phyloP scores from a whole-genome alignment of 2,797 vertebrate species.

The Phyllotis vaccarum region DNA sequence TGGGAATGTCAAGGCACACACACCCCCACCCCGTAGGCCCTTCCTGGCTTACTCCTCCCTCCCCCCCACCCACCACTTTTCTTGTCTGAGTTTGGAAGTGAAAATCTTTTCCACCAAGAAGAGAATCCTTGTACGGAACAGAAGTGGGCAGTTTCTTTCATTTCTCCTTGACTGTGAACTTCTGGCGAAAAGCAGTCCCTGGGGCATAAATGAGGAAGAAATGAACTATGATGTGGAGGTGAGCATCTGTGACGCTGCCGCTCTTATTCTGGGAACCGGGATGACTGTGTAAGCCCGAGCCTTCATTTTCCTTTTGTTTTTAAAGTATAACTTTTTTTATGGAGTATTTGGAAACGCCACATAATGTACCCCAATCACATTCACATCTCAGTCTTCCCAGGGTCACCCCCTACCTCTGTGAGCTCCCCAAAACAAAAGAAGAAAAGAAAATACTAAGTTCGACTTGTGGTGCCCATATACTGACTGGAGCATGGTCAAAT shows the following conservation, averaged over 20 bases:
- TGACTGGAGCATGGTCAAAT: not conserved
- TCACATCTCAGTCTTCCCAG: not conserved
- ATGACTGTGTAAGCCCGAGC: not conserved
- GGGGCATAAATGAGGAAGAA: not conserved
- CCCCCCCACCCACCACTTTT: too few species aligned
- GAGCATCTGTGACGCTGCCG: not conserved
- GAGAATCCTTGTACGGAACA: not conserved
- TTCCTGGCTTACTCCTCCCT: not conserved
- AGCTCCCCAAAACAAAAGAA: not conserved
- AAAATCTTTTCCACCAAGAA: not conserved
- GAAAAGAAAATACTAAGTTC: not conserved
- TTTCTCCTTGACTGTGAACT: not conserved
- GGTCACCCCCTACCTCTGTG: not conserved
- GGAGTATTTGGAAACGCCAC: not conserved
- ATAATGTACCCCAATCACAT: not conserved
- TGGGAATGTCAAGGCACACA: too few species aligned
- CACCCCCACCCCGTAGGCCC: too few species aligned
- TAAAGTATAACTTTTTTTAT: not conserved
- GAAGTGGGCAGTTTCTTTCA: not conserved
- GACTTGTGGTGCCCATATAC: not conserved
- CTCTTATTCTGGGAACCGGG: not conserved
- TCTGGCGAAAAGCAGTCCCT: not conserved
- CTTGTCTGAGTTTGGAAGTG: not conserved
- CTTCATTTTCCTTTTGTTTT: not conserved
- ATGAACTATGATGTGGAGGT: accelerated